Conservation (phyloP, 2,888 invertebrate genomes). For the Sminthurinus aureus region DNA sequence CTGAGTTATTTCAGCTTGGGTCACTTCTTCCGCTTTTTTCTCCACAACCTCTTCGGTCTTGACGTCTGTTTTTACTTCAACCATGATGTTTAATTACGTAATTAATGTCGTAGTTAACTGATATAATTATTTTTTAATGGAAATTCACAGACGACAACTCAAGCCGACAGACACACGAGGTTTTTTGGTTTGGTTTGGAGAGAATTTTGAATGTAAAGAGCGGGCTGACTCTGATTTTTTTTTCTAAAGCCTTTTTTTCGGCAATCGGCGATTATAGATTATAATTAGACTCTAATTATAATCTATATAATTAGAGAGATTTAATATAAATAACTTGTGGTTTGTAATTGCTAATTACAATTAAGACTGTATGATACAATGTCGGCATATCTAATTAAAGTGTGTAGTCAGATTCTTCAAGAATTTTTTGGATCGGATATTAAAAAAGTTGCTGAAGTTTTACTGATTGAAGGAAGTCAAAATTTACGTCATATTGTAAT, state of each 20-base stretch:
- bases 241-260: no score
- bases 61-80: conserved; percentile 12
- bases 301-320: no score
- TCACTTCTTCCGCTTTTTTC: not conserved
- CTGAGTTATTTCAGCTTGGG: not conserved
- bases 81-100: conserved; percentile 7
- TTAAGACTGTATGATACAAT: conserved; percentile 64
- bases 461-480: conserved; percentile 73
- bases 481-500: conserved; percentile 31
- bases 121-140: not conserved
- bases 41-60: not conserved
- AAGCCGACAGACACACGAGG: not conserved
- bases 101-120: not conserved
- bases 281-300: no score
- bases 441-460: conserved; percentile 74
- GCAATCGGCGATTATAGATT: no score
- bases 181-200: no score
- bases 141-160: not conserved
- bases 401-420: conserved; percentile 75
- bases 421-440: conserved; percentile 84
- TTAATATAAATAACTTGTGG: not conserved
- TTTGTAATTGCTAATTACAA: not conserved
- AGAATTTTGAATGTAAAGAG: no score
- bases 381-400: conserved; percentile 76
- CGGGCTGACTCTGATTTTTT: no score